Conservation (phyloP, 2,113 vertebrate species). For the Phyllostomus hastatus region DNA sequence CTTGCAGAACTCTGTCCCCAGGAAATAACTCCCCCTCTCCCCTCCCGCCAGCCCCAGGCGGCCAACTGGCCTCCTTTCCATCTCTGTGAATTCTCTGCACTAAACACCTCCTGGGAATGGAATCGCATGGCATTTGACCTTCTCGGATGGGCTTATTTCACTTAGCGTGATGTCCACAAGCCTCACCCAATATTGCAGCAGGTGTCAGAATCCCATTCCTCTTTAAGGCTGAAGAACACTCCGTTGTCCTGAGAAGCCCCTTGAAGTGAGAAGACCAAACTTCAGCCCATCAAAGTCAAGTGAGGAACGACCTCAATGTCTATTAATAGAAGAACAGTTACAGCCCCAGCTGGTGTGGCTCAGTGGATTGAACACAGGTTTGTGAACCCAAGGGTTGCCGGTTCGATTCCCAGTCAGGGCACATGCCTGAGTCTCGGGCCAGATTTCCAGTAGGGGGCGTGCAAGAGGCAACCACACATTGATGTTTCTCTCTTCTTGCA, state of each 20-base stretch:
- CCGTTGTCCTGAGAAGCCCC: not conserved
- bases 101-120: not conserved
- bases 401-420: too few species aligned
- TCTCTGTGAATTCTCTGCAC: not conserved
- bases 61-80: not conserved
- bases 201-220: not conserved
- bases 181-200: not conserved
- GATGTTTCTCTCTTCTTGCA: too few species aligned
- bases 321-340: not conserved
- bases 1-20: too few species aligned
- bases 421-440: too few species aligned
- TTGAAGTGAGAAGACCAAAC: not conserved
- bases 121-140: too few species aligned
- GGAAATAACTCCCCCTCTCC: not conserved
- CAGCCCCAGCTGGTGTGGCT: too few species aligned
- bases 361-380: too few species aligned
- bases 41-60: not conserved
- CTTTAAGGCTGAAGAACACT: not conserved
- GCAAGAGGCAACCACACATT: too few species aligned
- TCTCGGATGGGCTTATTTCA: not conserved
- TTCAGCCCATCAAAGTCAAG: not conserved
- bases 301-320: not conserved
- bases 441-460: too few species aligned
- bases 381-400: too few species aligned
- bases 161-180: not conserved